Evolutionary conservation across 2,888 invertebrate species (phyloP).

Genomic region (Eristalis intricaria): DNA sequence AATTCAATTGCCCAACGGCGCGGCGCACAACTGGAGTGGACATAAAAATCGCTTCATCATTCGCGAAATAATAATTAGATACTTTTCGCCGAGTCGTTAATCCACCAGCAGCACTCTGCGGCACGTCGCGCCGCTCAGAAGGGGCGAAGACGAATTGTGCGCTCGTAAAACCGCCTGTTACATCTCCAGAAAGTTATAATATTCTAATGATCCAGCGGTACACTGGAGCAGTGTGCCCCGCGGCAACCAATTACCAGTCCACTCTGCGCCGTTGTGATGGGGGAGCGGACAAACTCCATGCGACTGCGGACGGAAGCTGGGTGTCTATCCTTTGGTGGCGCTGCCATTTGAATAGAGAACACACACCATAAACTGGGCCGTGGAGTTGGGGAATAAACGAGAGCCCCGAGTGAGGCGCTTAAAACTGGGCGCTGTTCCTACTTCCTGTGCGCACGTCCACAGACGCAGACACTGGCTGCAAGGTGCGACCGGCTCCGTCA

Average conservation of each 20-base stretch:
- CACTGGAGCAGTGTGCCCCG: slow-evolving; percentile 25
- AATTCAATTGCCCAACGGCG: slow-evolving; percentile 60
- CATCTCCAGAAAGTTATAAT: slow-evolving; percentile 66
- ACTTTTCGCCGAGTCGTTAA: slow-evolving; percentile 66
- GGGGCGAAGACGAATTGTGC: slow-evolving; percentile 57
- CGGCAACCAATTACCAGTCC: slow-evolving; percentile 51
- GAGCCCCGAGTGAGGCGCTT: not conserved
- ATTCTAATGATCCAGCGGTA: slow-evolving; percentile 65
- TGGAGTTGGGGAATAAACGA: slow-evolving; percentile 16
- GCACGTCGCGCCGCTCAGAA: slow-evolving; percentile 27
- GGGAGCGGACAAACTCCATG: not conserved
- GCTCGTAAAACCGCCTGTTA: slow-evolving; percentile 64
- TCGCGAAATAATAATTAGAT: slow-evolving; percentile 69
- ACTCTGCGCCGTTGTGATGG: not conserved
- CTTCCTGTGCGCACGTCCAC: not conserved
- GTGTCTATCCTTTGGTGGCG: slow-evolving; percentile 48
- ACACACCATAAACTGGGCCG: slow-evolving; percentile 38
- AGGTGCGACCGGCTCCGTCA: not conserved
- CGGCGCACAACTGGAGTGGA: slow-evolving; percentile 47
- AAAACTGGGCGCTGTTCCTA: not conserved
- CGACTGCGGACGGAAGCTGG: slow-evolving; percentile 5
- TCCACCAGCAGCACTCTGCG: slow-evolving; percentile 40
- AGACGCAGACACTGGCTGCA: not conserved
- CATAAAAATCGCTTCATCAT: slow-evolving; percentile 71
- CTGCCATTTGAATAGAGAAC: slow-evolving; percentile 50